Conservation (phyloP, 2,888 invertebrate species). For the Parnassius apollo region DNA sequence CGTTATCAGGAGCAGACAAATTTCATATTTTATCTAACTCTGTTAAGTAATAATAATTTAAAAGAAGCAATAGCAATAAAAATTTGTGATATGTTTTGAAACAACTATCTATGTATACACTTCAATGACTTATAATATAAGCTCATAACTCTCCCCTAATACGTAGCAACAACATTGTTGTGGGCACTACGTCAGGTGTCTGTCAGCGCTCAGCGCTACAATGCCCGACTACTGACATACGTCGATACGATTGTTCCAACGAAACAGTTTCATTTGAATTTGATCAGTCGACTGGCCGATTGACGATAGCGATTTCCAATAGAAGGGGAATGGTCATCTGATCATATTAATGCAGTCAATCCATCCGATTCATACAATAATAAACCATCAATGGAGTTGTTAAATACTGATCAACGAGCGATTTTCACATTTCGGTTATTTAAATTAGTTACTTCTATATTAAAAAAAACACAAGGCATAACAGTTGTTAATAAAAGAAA, state of each 20-base stretch:
- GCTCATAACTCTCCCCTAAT: slow-evolving; percentile 23
- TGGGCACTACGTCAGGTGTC: slow-evolving; percentile 41
- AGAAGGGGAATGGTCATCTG: slow-evolving; percentile 39
- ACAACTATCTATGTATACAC: background rate
- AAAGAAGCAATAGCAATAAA: background rate
- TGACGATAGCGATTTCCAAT: slow-evolving; percentile 65
- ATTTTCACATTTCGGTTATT: background rate
- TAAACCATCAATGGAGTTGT: slow-evolving; percentile 5
- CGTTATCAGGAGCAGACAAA: no score
- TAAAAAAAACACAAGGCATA: background rate
- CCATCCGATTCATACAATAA: slow-evolving; percentile 13
- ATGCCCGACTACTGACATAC: slow-evolving; percentile 69
- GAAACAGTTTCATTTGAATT: slow-evolving; percentile 77
- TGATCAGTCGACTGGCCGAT: slow-evolving; percentile 74
- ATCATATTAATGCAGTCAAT: slow-evolving; percentile 23
- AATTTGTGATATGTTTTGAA: background rate
- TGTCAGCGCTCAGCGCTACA: slow-evolving; percentile 45
- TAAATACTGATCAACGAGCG: background rate
- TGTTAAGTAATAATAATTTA: background rate
- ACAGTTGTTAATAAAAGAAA: background rate
- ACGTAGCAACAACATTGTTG: slow-evolving; percentile 36
- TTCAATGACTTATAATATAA: slow-evolving; percentile 12
- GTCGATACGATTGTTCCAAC: slow-evolving; percentile 74
- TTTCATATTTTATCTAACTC: no score
- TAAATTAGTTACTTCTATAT: background rate